Base-by-base conservation (phyloP, 2,113 vertebrate species). In the Beaufortia kweichowensis region DNA sequence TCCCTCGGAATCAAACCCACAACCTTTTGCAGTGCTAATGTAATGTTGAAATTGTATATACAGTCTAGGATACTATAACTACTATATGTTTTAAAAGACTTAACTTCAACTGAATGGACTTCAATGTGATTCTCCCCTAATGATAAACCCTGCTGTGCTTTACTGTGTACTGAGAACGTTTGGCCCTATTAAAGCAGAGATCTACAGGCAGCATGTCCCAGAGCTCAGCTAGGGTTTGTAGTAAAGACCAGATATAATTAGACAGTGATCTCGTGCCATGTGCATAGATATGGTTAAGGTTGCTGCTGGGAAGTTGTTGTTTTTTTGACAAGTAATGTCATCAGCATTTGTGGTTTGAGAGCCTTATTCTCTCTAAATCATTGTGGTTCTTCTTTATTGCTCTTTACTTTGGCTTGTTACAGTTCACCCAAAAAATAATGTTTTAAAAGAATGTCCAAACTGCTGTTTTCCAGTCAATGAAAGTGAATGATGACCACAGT, bases 101-200 rank as follows among this genome's bases (percentile, higher is more conserved):
- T 35, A 3, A 28, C 21, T 56, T 28, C 14, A 71, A 57, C 23
- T 71, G 3, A 56, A 39, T 26, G 4, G 23, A 26, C 31, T 17
- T 71, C 9, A 57, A 56, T 39, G 53, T 26, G 68, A 48, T 73
- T 28, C 41, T 60, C 24, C 26, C 4, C 39, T 61, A 74, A 74
- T 74, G 70, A 61, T 48, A 26, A 61, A 61, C 57, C 56, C 70
- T 48, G 70, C 70, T 61, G 70, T 5, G 70, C 12, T 29, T 31
- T 29, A 35, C 6, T 57, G 1, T 41, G 43, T 59, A 73, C 57
- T 23, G 10, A 19, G 50, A 39, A 33, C 9, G 33, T 60, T 55
- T 72, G 33, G 23, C 55, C 15, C 55, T 3, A 31, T 72, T 31
- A 70, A 31, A 50, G 43, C 21, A 28, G 39, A 46, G 63, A 46